These are phyloP conservation scores for Polyommatus iphigenia DNA, from an alignment of 2,888 invertebrate species.

Conservation along the genomic window DNA sequence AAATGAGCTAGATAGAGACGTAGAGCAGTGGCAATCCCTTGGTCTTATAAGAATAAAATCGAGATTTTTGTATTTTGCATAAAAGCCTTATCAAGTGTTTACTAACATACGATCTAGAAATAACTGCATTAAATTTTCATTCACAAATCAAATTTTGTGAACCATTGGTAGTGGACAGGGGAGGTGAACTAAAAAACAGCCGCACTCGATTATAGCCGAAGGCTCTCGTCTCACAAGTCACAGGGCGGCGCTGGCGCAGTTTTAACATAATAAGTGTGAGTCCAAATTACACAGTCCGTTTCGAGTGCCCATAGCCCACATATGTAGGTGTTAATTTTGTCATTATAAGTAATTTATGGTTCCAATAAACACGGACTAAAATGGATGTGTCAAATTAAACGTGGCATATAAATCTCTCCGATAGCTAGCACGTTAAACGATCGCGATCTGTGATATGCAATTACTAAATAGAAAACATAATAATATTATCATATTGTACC, in stretches of 20 bases:
- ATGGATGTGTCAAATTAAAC: slow-evolving; percentile 13
- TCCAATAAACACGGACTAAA: slow-evolving; percentile 15
- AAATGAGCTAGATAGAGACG: no score
- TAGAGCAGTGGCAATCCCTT: no score
- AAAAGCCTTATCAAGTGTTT: no score
- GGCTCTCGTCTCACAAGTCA: slow-evolving; percentile 64
- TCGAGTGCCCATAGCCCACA: slow-evolving; percentile 40
- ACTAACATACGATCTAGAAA: no score
- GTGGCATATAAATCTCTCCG: not conserved
- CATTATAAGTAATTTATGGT: slow-evolving; percentile 34
- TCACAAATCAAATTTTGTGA: slow-evolving; percentile 40
- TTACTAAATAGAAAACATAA: not conserved
- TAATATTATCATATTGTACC: not conserved
- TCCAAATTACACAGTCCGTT: slow-evolving; percentile 50
- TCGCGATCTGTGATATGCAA: not conserved
- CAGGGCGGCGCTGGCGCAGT: slow-evolving; percentile 48
- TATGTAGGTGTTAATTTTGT: slow-evolving; percentile 42
- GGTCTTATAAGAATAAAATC: slow-evolving; percentile 49
- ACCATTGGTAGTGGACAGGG: slow-evolving; percentile 50
- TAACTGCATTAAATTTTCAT: slow-evolving; percentile 26
- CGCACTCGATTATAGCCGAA: slow-evolving; percentile 53
- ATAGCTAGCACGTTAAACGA: not conserved
- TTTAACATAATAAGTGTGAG: slow-evolving; percentile 62
- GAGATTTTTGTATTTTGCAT: no score
- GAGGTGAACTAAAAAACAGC: slow-evolving; percentile 54